These are phyloP conservation scores for Esox lucius DNA, from an alignment of 2,797 vertebrate genomes.

Conservation along the genomic window DNA sequence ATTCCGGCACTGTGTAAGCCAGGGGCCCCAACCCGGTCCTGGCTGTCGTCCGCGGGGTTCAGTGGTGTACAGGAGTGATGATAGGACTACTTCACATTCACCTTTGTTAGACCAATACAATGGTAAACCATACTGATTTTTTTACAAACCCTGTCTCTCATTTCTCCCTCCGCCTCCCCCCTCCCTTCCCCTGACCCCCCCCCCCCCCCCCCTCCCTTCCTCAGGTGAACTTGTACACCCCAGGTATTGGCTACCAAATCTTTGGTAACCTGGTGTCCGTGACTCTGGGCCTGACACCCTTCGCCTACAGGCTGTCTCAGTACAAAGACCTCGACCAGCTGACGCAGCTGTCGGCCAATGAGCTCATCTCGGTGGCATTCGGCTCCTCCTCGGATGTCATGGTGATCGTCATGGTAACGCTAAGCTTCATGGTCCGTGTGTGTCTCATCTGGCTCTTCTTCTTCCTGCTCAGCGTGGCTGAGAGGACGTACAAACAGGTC, in stretches of 20 bases:
- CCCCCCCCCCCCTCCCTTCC: conserved; percentile 3
- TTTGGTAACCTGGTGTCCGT: conserved; percentile 91
- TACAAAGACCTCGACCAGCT: conserved; percentile 88
- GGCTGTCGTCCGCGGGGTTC: too few species aligned
- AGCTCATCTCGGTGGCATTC: conserved; percentile 85
- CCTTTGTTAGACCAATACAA: too few species aligned
- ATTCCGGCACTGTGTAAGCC: too few species aligned
- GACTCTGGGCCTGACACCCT: conserved; percentile 90
- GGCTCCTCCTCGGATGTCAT: conserved; percentile 81
- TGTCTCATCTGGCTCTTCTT: conserved; percentile 99
- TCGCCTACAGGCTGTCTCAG: conserved; percentile 89
- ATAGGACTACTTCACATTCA: too few species aligned
- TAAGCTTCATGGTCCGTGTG: conserved; percentile 91
- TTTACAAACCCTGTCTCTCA: not conserved
- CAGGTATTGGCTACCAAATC: conserved; percentile 95
- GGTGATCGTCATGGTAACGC: conserved; percentile 88
- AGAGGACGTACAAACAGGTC: conserved; percentile 98
- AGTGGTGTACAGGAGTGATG: too few species aligned
- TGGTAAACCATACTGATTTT: too few species aligned
- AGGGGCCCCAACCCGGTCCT: too few species aligned
- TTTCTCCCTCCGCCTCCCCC: not conserved
- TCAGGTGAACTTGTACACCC: conserved; percentile 91
- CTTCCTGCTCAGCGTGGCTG: conserved; percentile 96
- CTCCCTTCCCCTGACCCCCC: not conserved
- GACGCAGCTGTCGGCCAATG: conserved; percentile 80